These are phyloP conservation scores for Agrotis exclamationis DNA, from an alignment of 2,888 invertebrate genomes.

Conservation along the genomic window DNA sequence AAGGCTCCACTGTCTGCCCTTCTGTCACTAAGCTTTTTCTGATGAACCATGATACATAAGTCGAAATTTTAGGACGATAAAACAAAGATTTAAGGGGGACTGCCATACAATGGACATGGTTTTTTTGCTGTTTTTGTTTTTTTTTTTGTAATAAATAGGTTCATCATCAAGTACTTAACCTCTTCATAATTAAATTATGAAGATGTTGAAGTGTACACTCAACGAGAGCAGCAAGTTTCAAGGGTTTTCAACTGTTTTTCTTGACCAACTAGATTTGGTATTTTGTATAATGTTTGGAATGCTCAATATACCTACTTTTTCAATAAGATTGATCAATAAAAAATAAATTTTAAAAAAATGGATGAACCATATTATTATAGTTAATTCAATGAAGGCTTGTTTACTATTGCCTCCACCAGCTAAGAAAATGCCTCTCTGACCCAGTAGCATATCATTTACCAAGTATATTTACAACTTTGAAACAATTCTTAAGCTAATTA, in stretches of 20 bases:
- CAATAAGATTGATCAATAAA: too few species aligned
- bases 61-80: too few species aligned
- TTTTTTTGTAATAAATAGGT: too few species aligned
- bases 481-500: slow-evolving; percentile 22
- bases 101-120: too few species aligned
- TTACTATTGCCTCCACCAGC: neutral
- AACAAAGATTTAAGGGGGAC: too few species aligned
- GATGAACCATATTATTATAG: too few species aligned
- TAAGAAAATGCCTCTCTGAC: neutral
- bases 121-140: too few species aligned
- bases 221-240: slow-evolving; percentile 1
- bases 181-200: neutral
- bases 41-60: too few species aligned
- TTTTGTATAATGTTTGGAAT: neutral
- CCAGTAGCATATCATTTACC: neutral
- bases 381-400: neutral
- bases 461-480: neutral
- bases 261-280: neutral
- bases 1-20: too few species aligned
- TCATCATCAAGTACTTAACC: neutral
- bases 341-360: neutral
- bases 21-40: too few species aligned
- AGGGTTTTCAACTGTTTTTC: neutral
- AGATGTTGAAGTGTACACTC: neutral
- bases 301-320: too few species aligned